Base-by-base conservation (phyloP, 2,113 vertebrate species). In the Apteryx owenii region DNA sequence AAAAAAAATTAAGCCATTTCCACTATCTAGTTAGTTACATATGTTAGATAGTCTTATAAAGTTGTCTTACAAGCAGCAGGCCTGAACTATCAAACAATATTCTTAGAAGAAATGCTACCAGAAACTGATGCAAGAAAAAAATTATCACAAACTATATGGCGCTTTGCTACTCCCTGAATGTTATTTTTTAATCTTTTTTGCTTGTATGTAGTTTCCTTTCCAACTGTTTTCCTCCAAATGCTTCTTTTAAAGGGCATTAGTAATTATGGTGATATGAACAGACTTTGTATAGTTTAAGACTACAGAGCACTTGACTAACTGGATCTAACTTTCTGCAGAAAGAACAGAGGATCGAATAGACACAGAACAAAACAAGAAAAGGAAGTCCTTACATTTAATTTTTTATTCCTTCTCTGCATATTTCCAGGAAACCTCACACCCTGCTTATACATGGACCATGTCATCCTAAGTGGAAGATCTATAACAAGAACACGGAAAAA, bases 401-500 rank as follows among this genome's bases (percentile, higher is more conserved):
- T 76, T 62, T 51, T 75, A 58, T 42, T 90, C 18, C 1, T 26
- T 65, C 66, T 88, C 64, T 31, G 16, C 14, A 17, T 22, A 9
- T 19, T 72, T 72, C 46, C 23, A 26, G n/a, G 48, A 72, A 51
- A 14, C 31, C 48, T 61, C 38, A 40, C 29, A 40, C 18, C 3
- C 9, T 13, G 3, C 19, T 7, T 29, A 19, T 28, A 21, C 17
- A 69, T 13, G 54, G 88, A 73, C 64, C 81, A 66, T 40, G 61
- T 84, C 73, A 90, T 66, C 69, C 46, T 38, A 77, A 89, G 26
- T 25, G 50, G 70, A 92, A 95, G 80, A 75, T 36, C 6, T 36
- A 4, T 50, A 48, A 78, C 23, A 76, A 58, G 56, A 58, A 58
- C 56, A 58, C 79, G 80, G 92, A 95, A 97, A 93, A 97, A 89